Evolutionary conservation across 2,888 invertebrate species (phyloP).

Genomic region (Spilarctia lutea): DNA sequence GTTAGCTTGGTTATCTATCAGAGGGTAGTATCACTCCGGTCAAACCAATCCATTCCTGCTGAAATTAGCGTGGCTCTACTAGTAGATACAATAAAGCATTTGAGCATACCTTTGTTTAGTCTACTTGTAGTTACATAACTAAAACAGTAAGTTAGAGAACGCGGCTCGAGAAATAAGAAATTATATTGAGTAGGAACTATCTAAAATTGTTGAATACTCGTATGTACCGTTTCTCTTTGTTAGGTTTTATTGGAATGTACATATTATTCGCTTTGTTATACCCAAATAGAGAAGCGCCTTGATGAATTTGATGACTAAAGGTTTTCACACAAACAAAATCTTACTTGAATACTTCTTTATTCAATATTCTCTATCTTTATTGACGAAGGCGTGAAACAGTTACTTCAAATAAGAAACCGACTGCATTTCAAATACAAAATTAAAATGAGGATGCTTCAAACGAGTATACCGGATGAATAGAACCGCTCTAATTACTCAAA

Average conservation of each 20-base stretch:
- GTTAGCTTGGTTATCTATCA: too few relatives aligned
- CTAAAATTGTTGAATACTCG: not conserved
- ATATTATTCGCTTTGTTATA: not conserved
- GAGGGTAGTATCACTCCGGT: too few relatives aligned
- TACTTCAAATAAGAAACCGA: constrained; percentile 19
- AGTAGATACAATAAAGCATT: not conserved
- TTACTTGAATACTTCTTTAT: too few relatives aligned
- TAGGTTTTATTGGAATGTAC: not conserved
- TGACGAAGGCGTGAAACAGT: not conserved
- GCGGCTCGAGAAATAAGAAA: not conserved
- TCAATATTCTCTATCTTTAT: too few relatives aligned
- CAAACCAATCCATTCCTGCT: too few relatives aligned
- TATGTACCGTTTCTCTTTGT: not conserved
- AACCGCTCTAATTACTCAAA: constrained; percentile 78
- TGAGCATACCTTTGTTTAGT: not conserved
- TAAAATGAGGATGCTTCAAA: constrained; percentile 66
- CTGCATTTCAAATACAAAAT: constrained; percentile 60
- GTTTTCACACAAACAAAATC: not conserved
- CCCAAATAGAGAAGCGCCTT: not conserved
- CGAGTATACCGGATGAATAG: constrained; percentile 67
- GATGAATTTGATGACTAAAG: not conserved
- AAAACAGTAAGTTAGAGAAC: not conserved
- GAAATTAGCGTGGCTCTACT: too few relatives aligned
- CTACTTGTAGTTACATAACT: not conserved
- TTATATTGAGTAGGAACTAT: too few relatives aligned